These are phyloP conservation scores for Spermophilus dauricus DNA, from an alignment of 2,113 vertebrate genomes.

Conservation along the genomic window DNA sequence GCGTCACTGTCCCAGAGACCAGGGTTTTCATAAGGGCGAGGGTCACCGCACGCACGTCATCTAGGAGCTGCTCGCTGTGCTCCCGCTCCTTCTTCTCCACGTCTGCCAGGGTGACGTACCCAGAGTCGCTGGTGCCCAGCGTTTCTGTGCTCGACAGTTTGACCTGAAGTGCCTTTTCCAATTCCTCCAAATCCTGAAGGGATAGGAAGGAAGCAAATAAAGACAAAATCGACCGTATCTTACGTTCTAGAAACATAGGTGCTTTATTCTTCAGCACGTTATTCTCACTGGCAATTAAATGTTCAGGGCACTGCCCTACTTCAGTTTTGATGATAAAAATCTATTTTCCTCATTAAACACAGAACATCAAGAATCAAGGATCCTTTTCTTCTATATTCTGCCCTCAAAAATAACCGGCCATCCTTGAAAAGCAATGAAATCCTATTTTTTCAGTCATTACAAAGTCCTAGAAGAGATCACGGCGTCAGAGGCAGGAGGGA, in stretches of 20 bases:
- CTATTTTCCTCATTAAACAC: background rate
- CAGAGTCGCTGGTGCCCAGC: constrained; percentile 76
- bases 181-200: constrained; percentile 89
- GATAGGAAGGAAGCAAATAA: background rate
- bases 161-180: constrained; percentile 88
- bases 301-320: background rate
- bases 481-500: background rate
- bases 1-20: background rate
- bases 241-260: background rate
- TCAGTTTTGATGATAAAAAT: background rate
- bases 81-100: constrained; percentile 93
- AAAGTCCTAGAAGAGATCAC: background rate
- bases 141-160: constrained; percentile 82
- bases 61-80: constrained; percentile 89
- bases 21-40: background rate
- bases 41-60: constrained; percentile 82
- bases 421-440: background rate
- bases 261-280: background rate
- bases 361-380: background rate
- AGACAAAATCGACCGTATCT: background rate
- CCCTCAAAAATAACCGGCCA: background rate
- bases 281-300: background rate
- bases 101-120: constrained; percentile 91
- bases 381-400: background rate
- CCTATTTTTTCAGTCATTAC: background rate